A percentile compares a stretch with the other conserved stretches of the same genome.
These are phyloP conservation scores for Amphimedon queenslandica DNA, from an alignment of 37 sponge, comb jelly and placozoan species.

Conservation along the genomic window DNA sequence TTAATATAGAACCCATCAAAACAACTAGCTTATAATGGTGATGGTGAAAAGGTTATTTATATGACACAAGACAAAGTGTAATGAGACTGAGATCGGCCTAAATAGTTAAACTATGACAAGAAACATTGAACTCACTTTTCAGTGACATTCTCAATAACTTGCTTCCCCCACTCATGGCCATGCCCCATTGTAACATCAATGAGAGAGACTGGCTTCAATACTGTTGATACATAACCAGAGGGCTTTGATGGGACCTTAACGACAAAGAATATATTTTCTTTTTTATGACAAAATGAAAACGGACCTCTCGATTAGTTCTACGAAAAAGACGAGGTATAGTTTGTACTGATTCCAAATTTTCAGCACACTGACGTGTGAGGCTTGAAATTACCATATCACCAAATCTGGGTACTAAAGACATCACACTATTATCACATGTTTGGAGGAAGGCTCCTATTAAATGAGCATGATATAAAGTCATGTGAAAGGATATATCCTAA, in stretches of 20 bases:
- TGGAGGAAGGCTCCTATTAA: slow-evolving; percentile 19
- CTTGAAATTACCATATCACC: slow-evolving; percentile 18
- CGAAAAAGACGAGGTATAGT: slow-evolving; percentile 89
- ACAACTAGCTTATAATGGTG: no score
- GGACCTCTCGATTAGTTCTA: slow-evolving; percentile 85
- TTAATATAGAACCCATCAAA: no score
- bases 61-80: no score
- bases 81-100: no score
- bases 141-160: slow-evolving; percentile 26
- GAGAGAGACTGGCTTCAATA: slow-evolving; percentile 26
- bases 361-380: slow-evolving; percentile 49
- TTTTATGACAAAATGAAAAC: not conserved
- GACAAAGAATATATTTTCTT: not conserved
- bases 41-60: no score
- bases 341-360: slow-evolving; percentile 66
- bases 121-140: slow-evolving; percentile 20
- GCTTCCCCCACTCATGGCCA: slow-evolving; percentile 15
- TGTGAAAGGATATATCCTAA: no score
- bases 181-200: slow-evolving; percentile 9
- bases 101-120: not conserved
- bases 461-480: no score
- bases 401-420: slow-evolving; percentile 33
- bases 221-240: slow-evolving; percentile 33
- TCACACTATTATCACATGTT: slow-evolving; percentile 3
- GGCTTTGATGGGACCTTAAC: slow-evolving; percentile 44